A percentile compares a stretch with the other conserved stretches of the same genome.
Evolutionary conservation across 2,797 vertebrate genomes (phyloP).

Genomic region (Numenius phaeopus): DNA sequence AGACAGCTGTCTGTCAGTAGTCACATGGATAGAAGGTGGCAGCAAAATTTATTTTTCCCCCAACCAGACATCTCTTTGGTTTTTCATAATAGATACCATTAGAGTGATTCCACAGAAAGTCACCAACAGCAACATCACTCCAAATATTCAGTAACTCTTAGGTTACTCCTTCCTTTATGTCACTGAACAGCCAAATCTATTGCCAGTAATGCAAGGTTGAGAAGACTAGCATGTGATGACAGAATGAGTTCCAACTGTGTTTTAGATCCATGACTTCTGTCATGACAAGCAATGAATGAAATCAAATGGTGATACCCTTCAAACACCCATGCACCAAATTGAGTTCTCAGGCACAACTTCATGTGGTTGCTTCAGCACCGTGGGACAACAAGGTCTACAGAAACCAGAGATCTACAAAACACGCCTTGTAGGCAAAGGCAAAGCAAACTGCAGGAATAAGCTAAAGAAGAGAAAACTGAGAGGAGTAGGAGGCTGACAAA

Average conservation of each 20-base stretch:
- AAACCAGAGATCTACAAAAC: neutral
- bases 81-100: neutral
- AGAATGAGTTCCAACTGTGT: neutral
- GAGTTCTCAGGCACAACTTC: neutral
- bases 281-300: neutral
- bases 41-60: neutral
- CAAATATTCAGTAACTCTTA: neutral
- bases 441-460: neutral
- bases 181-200: neutral
- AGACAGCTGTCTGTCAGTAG: neutral
- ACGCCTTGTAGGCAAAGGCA: neutral
- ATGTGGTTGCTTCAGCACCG: neutral
- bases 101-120: neutral
- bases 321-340: neutral
- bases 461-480: neutral
- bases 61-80: neutral
- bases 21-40: neutral
- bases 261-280: neutral
- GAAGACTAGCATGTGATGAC: neutral
- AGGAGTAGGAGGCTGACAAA: neutral
- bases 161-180: neutral
- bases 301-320: neutral
- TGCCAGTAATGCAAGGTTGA: neutral
- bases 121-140: neutral
- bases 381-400: neutral